Evolutionary conservation across 1,140 invertebrate genomes (phyloP).

Genomic region (Anagrus nilaparvatae): DNA sequence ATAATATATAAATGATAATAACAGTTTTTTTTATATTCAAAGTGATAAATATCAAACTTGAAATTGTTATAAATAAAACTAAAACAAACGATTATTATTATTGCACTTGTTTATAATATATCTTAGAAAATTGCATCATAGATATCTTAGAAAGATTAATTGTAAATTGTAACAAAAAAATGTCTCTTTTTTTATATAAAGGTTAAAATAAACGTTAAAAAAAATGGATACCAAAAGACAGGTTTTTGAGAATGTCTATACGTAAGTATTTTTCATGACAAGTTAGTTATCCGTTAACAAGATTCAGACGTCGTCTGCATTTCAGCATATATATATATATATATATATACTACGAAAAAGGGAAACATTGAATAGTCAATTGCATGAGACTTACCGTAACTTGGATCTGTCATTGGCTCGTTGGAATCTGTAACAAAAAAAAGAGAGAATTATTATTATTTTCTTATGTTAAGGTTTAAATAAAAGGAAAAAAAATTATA

Average conservation of each 20-base stretch:
- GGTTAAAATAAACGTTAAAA: constrained; percentile 9
- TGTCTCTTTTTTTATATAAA: no score
- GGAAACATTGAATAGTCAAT: constrained; percentile 8
- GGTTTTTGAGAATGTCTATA: constrained; percentile 7
- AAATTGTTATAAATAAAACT: no score
- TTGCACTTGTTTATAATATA: no score
- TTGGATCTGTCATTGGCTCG: constrained; percentile 31
- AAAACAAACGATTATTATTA: no score
- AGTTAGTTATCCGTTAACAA: constrained; percentile 8
- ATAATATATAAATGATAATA: no score
- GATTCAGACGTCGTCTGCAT: background rate
- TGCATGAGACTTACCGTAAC: constrained; percentile 31
- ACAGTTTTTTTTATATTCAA: no score
- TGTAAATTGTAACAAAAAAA: no score
- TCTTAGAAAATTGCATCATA: no score
- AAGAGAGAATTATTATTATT: constrained; percentile 4
- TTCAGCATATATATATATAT: background rate
- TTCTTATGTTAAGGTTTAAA: background rate
- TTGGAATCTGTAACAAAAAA: constrained; percentile 34
- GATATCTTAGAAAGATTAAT: no score
- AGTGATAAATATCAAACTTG: no score
- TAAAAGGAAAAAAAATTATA: no score
- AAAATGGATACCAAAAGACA: background rate
- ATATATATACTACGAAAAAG: background rate
- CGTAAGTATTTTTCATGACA: no score